Conservation (phyloP, 2,888 invertebrate genomes). For the Gortyna flavago region DNA sequence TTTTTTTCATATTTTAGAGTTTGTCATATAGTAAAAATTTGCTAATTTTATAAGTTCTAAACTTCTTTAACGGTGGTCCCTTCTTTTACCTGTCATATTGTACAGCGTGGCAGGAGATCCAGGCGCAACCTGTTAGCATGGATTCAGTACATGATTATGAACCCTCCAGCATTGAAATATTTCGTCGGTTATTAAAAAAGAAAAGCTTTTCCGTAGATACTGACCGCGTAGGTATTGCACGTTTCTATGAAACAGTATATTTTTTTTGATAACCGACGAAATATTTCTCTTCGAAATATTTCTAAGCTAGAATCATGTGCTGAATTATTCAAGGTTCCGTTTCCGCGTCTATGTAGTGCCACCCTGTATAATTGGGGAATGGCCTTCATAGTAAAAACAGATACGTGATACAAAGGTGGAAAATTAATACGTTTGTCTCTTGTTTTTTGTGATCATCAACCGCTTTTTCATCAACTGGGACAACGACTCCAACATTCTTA, state of each 20-base stretch:
- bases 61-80: not conserved
- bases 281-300: not conserved
- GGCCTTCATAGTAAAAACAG: not conserved
- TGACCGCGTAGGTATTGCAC: no score
- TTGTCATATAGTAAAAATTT: not conserved
- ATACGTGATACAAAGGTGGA: not conserved
- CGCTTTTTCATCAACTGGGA: conserved; percentile 13
- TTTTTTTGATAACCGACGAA: not conserved
- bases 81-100: not conserved
- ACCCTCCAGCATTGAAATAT: no score
- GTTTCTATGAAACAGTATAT: no score
- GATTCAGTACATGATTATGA: no score
- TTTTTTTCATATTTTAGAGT: not conserved
- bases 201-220: no score
- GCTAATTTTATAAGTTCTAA: not conserved
- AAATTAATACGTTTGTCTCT: conserved; percentile 1
- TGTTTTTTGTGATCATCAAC: conserved; percentile 22
- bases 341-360: not conserved
- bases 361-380: not conserved
- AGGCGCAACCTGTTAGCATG: no score
- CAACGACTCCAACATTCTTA: conserved; percentile 34
- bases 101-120: no score
- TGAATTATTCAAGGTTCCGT: not conserved
- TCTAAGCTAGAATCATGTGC: no score
- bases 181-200: no score